These are phyloP conservation scores for Pantherophis vulpinus DNA, from an alignment of 2,797 vertebrate species.

Conservation along the genomic window DNA sequence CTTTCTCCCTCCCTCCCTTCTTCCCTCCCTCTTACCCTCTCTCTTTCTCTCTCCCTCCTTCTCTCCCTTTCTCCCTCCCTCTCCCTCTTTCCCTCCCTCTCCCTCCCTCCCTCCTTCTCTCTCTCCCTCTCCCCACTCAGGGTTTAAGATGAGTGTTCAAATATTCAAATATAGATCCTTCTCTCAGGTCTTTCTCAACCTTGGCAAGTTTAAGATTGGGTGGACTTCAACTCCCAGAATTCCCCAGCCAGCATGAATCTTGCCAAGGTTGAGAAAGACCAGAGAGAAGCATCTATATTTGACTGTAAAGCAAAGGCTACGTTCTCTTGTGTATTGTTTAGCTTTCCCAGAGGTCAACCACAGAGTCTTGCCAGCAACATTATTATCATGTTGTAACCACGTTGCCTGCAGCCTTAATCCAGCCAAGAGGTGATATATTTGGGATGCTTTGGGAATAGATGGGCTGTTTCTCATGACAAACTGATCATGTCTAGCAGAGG, in stretches of 20 bases:
- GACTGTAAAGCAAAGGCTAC: neutral
- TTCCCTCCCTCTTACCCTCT: fast-evolving
- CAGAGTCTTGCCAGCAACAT: neutral
- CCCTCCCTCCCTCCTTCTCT: too few species aligned
- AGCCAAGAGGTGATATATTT: neutral
- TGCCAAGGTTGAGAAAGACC: neutral
- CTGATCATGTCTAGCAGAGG: neutral
- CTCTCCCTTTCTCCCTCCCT: too few species aligned
- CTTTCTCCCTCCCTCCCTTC: too few species aligned
- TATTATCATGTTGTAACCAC: neutral
- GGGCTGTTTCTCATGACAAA: neutral
- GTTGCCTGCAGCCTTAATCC: neutral
- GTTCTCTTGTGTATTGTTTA: neutral
- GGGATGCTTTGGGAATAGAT: neutral
- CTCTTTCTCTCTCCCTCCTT: too few species aligned
- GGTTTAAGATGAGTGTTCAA: neutral
- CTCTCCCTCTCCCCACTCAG: too few species aligned
- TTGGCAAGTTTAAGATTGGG: neutral
- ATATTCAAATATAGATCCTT: neutral
- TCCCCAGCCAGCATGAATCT: neutral
- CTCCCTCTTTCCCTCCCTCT: fast-evolving
- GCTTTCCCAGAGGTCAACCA: neutral
- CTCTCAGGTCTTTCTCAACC: neutral
- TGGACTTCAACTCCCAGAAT: neutral
- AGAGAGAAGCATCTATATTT: neutral